Base-by-base conservation (phyloP, 2,888 invertebrate genomes). In the Eubasilissa splendida region DNA sequence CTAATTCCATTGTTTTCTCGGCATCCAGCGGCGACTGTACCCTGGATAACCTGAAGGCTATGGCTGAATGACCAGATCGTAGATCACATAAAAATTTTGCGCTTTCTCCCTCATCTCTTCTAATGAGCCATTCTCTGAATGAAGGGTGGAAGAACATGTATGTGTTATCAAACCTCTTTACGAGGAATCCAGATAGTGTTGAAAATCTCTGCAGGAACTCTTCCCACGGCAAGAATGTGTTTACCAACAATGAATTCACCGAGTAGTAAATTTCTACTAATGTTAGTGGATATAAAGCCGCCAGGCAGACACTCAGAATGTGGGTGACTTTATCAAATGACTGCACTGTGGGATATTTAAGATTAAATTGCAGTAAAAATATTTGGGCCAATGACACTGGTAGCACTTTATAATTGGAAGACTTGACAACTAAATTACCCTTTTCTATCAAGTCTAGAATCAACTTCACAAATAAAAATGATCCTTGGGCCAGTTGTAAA, bases 81-180 rank as follows among this genome's bases (percentile, higher is more conserved):
- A 97, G 91, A 90, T 99, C 98, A 87, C 97, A 97, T n/a, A 98
- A 91, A 88, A 98, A 99, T 88, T 98, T 98, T 0, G 94, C 92
- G 83, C 95, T 96, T 87, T 98, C 97, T 84, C 93, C 95, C 84
- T 96, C 96, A 84, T 95, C 97, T 66, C 98, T 91, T 58, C 97
- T 91, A 84, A 96, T 94, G 83, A 99, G 91, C 99, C 99, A 99
- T 90, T 99, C 99, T 91, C 99, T 95, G 90, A 99, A 97, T 4
- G 98, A 97, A 0, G 98, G 97, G 88, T 99, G 99, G 89, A 98
- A 98, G 89, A 98, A 97, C 96, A 98, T 97, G 89, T 96, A 97
- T 0, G 97, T 97, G 87, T 96, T 96, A 88, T 98, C 98, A 85
- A 96, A 92, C 76, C 98, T 93, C 87, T 96, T 96, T 79, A 97